phyloP scores from a whole-genome alignment of 2,888 invertebrate genomes.

The Tinea semifulvella region DNA sequence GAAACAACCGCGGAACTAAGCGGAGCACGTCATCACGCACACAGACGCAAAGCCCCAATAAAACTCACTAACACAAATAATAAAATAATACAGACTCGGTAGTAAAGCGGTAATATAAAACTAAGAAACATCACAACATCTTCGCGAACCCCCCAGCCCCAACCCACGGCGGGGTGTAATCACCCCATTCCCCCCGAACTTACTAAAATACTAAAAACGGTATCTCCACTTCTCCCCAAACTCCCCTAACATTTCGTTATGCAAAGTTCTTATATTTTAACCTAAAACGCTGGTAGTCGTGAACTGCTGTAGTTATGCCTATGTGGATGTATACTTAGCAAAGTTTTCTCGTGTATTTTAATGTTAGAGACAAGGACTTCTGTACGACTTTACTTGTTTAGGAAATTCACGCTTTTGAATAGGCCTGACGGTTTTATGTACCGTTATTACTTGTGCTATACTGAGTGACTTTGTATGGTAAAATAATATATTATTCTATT shows the following conservation, averaged over 20 bases:
- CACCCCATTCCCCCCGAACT: slow-evolving; percentile 35
- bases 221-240: not conserved
- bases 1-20: slow-evolving; percentile 12
- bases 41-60: slow-evolving; percentile 25
- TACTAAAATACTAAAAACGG: slow-evolving; percentile 69
- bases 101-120: slow-evolving; percentile 62
- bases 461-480: no score
- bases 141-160: slow-evolving; percentile 28
- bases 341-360: slow-evolving; percentile 4
- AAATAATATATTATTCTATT: no score
- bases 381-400: not conserved
- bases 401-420: no score
- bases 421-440: no score
- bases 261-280: slow-evolving; percentile 60
- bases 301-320: slow-evolving; percentile 22
- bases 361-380: slow-evolving; percentile 8
- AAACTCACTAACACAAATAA: slow-evolving; percentile 59
- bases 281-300: slow-evolving; percentile 49
- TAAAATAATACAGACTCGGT: slow-evolving; percentile 35
- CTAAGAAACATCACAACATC: slow-evolving; percentile 67
- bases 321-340: not conserved
- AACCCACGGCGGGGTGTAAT: slow-evolving; percentile 25
- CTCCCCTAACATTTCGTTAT: slow-evolving; percentile 58
- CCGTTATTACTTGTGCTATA: no score
- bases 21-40: slow-evolving; percentile 16